Evolutionary conservation across 2,888 invertebrate genomes (phyloP).

Genomic region (Eutolmus rufibarbis): DNA sequence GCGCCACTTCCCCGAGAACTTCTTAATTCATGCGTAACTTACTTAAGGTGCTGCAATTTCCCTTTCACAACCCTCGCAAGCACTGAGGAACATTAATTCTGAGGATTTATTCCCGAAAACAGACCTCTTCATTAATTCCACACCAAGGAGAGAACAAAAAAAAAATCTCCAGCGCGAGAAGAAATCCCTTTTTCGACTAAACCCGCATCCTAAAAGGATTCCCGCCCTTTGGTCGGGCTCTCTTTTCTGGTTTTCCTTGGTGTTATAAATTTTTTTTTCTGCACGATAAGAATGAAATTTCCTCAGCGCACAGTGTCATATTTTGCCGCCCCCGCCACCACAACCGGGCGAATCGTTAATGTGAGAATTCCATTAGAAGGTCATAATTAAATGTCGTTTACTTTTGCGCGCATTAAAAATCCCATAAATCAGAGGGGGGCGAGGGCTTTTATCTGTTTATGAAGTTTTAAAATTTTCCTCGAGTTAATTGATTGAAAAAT

Average conservation of each 20-base stretch:
- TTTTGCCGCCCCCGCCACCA: background rate
- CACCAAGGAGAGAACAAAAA: background rate
- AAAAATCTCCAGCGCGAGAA: background rate
- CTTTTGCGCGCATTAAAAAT: constrained; percentile 61
- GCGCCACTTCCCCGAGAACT: background rate
- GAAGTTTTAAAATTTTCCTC: constrained; percentile 42
- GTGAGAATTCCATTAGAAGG: constrained; percentile 61
- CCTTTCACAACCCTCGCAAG: background rate
- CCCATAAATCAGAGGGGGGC: constrained; percentile 56
- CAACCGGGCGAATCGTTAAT: constrained; percentile 51
- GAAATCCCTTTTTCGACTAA: constrained; percentile 20
- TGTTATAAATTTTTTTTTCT: background rate
- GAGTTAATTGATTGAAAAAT: constrained; percentile 48
- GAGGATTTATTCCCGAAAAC: constrained; percentile 23
- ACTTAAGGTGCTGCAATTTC: background rate
- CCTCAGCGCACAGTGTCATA: constrained; percentile 11
- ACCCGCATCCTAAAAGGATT: constrained; percentile 33
- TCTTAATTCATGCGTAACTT: background rate
- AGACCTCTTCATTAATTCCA: constrained; percentile 17
- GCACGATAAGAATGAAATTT: background rate
- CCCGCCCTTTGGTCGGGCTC: background rate
- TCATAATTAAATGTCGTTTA: constrained; percentile 62
- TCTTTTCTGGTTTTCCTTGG: background rate
- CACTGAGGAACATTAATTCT: constrained; percentile 2
- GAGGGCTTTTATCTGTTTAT: constrained; percentile 46